A percentile compares a stretch with the other conserved stretches of the same genome.
Conservation (phyloP, 2,113 vertebrate species). For the Rhadina sibilatrix region DNA sequence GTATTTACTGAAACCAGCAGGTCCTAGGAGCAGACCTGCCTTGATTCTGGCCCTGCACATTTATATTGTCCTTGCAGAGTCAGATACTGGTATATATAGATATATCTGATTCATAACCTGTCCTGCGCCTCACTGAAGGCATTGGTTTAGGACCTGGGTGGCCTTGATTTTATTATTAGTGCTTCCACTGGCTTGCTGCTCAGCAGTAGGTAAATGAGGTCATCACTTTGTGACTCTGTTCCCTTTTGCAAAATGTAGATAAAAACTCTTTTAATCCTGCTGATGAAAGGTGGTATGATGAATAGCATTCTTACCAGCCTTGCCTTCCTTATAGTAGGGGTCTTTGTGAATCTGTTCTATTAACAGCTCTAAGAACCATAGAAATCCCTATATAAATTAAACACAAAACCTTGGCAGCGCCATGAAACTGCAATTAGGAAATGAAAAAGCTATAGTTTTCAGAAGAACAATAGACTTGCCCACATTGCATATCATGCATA, state of each 20-base stretch:
- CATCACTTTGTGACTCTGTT: slow-evolving; percentile 21
- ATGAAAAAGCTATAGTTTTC: slow-evolving; percentile 66
- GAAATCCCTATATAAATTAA: slow-evolving; percentile 67
- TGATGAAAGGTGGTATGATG: slow-evolving; percentile 57
- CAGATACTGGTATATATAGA: background rate
- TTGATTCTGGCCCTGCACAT: background rate
- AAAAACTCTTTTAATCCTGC: slow-evolving; percentile 66
- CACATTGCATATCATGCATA: slow-evolving; percentile 52
- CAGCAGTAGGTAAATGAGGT: slow-evolving; percentile 65
- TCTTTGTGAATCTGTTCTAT: slow-evolving; percentile 58
- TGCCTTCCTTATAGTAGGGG: slow-evolving; percentile 35
- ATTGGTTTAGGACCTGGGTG: slow-evolving; percentile 40
- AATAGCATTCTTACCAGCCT: slow-evolving; percentile 49
- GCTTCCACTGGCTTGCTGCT: slow-evolving; percentile 41
- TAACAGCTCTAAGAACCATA: slow-evolving; percentile 55
- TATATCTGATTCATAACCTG: slow-evolving; percentile 29
- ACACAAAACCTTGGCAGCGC: slow-evolving; percentile 49
- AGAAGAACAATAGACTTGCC: slow-evolving; percentile 60
- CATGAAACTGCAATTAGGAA: slow-evolving; percentile 65
- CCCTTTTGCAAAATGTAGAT: slow-evolving; percentile 58
- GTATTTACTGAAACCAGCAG: background rate
- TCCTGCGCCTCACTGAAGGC: background rate
- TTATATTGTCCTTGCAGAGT: slow-evolving; percentile 12
- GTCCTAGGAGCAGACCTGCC: background rate
- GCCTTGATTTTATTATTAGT: slow-evolving; percentile 66